A percentile compares a stretch with the other conserved stretches of the same genome.
These are phyloP conservation scores for Aspidoscelis tigris DNA, from an alignment of 2,113 vertebrate genomes.

Conservation along the genomic window DNA sequence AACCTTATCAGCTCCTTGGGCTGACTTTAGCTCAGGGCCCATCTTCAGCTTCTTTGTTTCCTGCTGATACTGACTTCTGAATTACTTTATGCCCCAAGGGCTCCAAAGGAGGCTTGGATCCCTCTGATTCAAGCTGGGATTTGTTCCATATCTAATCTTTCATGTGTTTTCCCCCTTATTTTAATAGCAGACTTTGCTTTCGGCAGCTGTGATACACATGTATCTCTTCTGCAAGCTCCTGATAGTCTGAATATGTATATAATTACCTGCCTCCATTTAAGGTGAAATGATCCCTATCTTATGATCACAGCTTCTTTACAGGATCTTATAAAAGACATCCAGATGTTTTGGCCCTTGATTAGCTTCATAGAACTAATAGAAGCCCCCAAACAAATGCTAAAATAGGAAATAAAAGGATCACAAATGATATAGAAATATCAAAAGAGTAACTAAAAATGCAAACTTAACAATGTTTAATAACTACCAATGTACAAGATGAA, in stretches of 20 bases:
- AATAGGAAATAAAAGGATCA: too few species aligned
- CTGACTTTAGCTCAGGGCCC: slow-evolving; percentile 52
- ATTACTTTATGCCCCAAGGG: slow-evolving; percentile 64
- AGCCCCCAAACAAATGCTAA: too few species aligned
- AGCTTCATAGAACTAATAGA: too few species aligned
- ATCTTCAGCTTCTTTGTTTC: slow-evolving; percentile 57
- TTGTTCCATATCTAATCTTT: slow-evolving; percentile 66
- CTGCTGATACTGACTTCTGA: slow-evolving; percentile 65
- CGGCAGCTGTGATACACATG: background rate
- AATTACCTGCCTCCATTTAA: background rate
- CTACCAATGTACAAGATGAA: too few species aligned
- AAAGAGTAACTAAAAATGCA: too few species aligned
- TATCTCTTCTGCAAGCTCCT: slow-evolving; percentile 28
- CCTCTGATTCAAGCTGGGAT: slow-evolving; percentile 67
- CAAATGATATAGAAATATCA: too few species aligned
- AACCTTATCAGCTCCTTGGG: accelerated
- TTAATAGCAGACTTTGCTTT: slow-evolving; percentile 53
- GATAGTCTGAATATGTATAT: slow-evolving; percentile 29
- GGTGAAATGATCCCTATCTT: background rate
- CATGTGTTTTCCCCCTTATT: slow-evolving; percentile 58
- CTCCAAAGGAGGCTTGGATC: slow-evolving; percentile 54
- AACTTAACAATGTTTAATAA: too few species aligned
- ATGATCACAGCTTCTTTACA: too few species aligned
- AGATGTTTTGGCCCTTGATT: too few species aligned
- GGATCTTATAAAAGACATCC: too few species aligned